Conservation (phyloP, 1,140 invertebrate genomes). For the Agrypnia vestita region DNA sequence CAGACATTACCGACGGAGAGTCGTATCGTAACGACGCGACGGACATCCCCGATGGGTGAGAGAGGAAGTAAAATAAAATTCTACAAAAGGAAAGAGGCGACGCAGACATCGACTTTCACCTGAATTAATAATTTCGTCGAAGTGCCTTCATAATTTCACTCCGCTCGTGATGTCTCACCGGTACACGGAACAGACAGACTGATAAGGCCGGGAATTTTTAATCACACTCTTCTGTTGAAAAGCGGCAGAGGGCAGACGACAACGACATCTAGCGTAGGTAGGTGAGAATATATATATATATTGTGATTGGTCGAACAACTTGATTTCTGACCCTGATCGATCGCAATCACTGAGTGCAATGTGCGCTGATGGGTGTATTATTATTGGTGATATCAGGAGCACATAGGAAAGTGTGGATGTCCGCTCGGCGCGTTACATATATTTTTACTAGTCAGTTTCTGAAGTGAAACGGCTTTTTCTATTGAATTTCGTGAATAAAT, state of each 20-base stretch:
- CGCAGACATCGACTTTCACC: no score
- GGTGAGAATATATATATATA: not conserved
- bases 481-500: no score
- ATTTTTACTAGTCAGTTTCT: no score
- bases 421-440: not conserved
- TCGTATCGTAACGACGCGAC: constrained; percentile 14
- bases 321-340: not conserved
- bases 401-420: not conserved
- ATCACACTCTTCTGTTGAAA: not conserved
- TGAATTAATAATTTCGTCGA: not conserved
- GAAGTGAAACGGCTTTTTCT: no score
- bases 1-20: constrained; percentile 26
- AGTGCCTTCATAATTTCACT: not conserved
- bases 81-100: not conserved
- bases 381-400: constrained; percentile 28
- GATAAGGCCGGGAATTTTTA: constrained; percentile 15
- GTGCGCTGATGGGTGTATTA: constrained; percentile 37
- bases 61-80: not conserved
- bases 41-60: constrained; percentile 10
- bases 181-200: not conserved
- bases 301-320: not conserved
- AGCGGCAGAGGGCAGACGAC: not conserved
- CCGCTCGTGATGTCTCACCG: not conserved
- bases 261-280: not conserved
- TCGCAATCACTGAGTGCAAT: constrained; percentile 18